Base-by-base conservation (phyloP, 2,113 vertebrate species). In the Neodontobutis hainanensis region DNA sequence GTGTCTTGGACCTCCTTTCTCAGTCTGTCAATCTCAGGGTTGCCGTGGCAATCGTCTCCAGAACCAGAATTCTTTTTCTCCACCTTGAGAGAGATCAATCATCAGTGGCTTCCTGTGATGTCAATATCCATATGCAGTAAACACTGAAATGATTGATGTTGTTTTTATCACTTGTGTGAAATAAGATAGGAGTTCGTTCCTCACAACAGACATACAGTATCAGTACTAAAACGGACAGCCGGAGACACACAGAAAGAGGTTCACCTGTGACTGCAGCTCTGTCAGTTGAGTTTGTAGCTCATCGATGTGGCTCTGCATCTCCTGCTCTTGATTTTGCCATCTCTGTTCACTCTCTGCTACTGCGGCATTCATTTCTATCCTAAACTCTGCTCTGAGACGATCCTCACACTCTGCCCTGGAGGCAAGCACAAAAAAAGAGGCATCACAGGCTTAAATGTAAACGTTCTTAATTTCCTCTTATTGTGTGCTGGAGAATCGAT, bases 1-100 rank as follows among this genome's bases (percentile, higher is more conserved):
- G 83, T 92, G 7, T 94, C 94, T 80, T 95, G 92, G 68, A 95
- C 93, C 83, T 95, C 91, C 35, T 87, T 92, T 85, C 90, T 90
- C 85, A 95, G 91, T 65, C 80, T 91, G 71, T 95, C 93, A 83
- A 92, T 92, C 82, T 97, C 95, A 2, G 84, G 89, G 67, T 87
- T 90, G 3, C 89, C 87, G 11, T 93, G 91, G 44, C 90, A 83
- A 45, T 87, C 88, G 8, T 94, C 92, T 71, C 88, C 89, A 5
- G 78, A 64, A 9, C 70, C 68, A 71, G 73, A 82, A 8, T 89
- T 92, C 70, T 92, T 92, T 65, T 88, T 86, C 61, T 91, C 91
- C 27, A 68, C 60, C 92, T 27, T 93, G 51, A 72, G n/a, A 14
- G 45, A 2, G 12, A 83, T 2, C 74, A 75, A 71, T 66, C 0